Evolutionary conservation across 1,140 invertebrate genomes (phyloP).

Genomic region (Macrostomum lignano): DNA sequence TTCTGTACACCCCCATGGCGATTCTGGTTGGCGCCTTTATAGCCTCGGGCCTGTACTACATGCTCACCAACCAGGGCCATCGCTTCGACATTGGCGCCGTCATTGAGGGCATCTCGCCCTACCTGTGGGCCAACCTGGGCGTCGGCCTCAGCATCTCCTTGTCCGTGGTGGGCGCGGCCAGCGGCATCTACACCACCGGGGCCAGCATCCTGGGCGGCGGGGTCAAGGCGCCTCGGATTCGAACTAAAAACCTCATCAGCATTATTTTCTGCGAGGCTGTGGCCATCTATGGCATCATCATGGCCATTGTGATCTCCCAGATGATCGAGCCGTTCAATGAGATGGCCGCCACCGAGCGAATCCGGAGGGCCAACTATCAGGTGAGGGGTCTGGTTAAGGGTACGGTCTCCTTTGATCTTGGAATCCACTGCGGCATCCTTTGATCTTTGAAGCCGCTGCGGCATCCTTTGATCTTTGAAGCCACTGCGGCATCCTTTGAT

Average conservation of each 20-base stretch:
- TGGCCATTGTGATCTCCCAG: slow-evolving; percentile 71
- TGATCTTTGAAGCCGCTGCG: too few relatives aligned
- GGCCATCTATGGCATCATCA: slow-evolving; percentile 82
- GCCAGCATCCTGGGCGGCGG: slow-evolving; percentile 81
- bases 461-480: too few relatives aligned
- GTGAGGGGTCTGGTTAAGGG: not conserved
- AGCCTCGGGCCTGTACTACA: slow-evolving; percentile 38
- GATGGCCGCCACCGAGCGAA: too few relatives aligned
- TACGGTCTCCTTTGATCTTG: too few relatives aligned
- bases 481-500: too few relatives aligned
- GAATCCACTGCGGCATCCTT: too few relatives aligned
- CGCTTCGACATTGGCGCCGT: slow-evolving; percentile 66
- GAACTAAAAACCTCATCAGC: slow-evolving; percentile 94
- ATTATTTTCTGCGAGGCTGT: slow-evolving; percentile 97
- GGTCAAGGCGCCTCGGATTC: slow-evolving; percentile 87
- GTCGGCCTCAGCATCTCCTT: slow-evolving; percentile 67
- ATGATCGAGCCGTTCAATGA: too few relatives aligned
- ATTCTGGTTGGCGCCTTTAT: too few relatives aligned
- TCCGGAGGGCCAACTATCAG: slow-evolving; percentile 32
- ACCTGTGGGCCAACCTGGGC: slow-evolving; percentile 69
- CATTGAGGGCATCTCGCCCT: slow-evolving; percentile 49
- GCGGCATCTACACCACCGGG: slow-evolving; percentile 79
- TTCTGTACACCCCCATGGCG: too few relatives aligned
- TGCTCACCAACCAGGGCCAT: slow-evolving; percentile 56
- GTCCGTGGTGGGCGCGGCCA: slow-evolving; percentile 80